Conservation (phyloP, 2,113 vertebrate genomes). For the Arenaria interpres region DNA sequence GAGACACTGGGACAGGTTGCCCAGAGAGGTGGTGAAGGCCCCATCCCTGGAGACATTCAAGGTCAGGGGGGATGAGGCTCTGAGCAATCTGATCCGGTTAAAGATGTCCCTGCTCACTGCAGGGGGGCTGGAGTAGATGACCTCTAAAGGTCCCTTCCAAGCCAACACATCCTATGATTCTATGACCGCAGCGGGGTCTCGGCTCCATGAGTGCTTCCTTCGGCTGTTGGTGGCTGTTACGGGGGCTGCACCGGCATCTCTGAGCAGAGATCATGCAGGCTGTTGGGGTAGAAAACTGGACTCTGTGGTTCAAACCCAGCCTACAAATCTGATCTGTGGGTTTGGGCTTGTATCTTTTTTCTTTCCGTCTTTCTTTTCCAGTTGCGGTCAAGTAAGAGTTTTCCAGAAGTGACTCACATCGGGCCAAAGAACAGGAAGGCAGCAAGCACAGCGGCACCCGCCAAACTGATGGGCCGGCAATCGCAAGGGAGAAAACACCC, state of each 20-base stretch:
- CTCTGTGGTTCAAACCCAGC: neutral
- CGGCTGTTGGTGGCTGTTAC: neutral
- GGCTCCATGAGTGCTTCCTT: neutral
- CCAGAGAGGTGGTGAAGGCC: too few relatives aligned
- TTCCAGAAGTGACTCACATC: neutral
- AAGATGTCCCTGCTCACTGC: too few relatives aligned
- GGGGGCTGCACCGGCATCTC: neutral
- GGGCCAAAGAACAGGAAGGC: constrained; percentile 21
- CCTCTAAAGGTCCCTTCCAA: too few relatives aligned
- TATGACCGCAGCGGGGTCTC: neutral
- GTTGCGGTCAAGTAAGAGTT: constrained; percentile 35
- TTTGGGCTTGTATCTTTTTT: neutral
- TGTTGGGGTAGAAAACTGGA: neutral
- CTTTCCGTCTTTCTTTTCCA: constrained; percentile 19
- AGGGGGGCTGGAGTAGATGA: too few relatives aligned
- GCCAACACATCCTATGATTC: too few relatives aligned
- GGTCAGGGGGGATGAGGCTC: too few relatives aligned
- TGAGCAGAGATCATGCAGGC: neutral
- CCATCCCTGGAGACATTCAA: too few relatives aligned
- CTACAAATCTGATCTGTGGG: neutral
- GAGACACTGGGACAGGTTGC: too few relatives aligned
- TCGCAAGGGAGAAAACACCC: neutral
- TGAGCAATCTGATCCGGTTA: too few relatives aligned
- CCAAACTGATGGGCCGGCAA: neutral
- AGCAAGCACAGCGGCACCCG: neutral